Evolutionary conservation across 2,888 invertebrate genomes (phyloP).

Genomic region (Serrognathus titanus): DNA sequence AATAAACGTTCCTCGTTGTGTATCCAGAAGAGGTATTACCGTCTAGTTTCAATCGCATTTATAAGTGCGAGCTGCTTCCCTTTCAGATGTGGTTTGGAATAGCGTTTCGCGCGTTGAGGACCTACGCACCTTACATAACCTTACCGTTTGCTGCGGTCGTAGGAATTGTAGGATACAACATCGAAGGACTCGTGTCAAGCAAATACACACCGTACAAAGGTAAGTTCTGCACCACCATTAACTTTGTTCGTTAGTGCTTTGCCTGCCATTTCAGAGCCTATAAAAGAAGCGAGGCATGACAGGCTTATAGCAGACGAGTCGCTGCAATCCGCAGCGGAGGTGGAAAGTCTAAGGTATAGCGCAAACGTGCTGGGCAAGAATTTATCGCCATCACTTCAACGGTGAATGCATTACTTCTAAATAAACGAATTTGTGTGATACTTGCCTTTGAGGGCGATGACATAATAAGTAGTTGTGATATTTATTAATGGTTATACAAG

Average conservation of each 20-base stretch:
- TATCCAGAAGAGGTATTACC: no score
- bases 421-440: constrained; percentile 2
- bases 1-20: no score
- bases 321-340: constrained; percentile 58
- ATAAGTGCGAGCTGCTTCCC: no score
- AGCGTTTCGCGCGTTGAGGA: constrained; percentile 60
- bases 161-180: constrained; percentile 82
- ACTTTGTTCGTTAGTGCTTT: neutral
- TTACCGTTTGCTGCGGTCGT: constrained; percentile 79
- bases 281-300: constrained; percentile 71
- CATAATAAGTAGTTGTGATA: neutral
- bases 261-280: constrained; percentile 57
- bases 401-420: no score
- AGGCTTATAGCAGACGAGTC: constrained; percentile 59
- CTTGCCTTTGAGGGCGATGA: neutral
- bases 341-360: constrained; percentile 65
- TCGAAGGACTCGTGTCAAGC: constrained; percentile 71
- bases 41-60: no score
- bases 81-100: constrained; percentile 70
- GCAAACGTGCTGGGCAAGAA: constrained; percentile 65
- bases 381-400: constrained; percentile 61
- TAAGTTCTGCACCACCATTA: neutral
- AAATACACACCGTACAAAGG: constrained; percentile 66
- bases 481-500: neutral
- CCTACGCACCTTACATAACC: constrained; percentile 76